Evolutionary conservation across 1,140 invertebrate genomes (phyloP), one percentile per base, ranked within the genome.

Genomic region (Aphis gossypii): DNA sequence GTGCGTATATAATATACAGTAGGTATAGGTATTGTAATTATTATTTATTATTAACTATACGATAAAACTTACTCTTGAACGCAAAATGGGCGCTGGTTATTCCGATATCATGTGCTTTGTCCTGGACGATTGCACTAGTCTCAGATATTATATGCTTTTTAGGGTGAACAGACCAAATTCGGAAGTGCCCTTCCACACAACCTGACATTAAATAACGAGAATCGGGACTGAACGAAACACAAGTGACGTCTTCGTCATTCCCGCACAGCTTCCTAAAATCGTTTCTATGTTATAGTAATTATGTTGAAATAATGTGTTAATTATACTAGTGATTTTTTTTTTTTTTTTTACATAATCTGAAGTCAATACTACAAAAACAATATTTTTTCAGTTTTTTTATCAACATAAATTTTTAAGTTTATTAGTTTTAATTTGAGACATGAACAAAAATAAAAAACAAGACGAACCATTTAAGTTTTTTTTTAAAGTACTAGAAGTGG

Each of bases 31-130:
- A 51, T 14, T 51, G 14, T 18, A 51, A 51, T 14, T 48, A 48
- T 48, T 48, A 68, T 30, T 25, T 25, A 68, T 11, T 68, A 51
- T 51, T 51, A 51, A 20, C 18, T 51, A 51, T 18, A 14, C 48
- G 0, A 51, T 51, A 51, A 14, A 11, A 68, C 60, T 91, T n/a
- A 92, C 91, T 51, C 41, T 92, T 92, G 21, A 51, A 54, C 35
- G 76, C 87, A 95, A 96, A 96, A 94, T 96, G 95, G 94, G 95
- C 95, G 89, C 95, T 95, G 4, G 95, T 95, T 7, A 96, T 96
- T 20, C 96, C 96, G n/a, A 96, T 94, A 95, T 96, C 96, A 94
- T 96, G 96, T 89, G 95, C 96, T 94, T 96, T 96, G 30, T 95
- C 94, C 76, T 95, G 94, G 1, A 51, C 21, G 7, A 92, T 46